phyloP scores from a whole-genome alignment of 1,140 invertebrate species.

The Leptinotarsa defecta region DNA sequence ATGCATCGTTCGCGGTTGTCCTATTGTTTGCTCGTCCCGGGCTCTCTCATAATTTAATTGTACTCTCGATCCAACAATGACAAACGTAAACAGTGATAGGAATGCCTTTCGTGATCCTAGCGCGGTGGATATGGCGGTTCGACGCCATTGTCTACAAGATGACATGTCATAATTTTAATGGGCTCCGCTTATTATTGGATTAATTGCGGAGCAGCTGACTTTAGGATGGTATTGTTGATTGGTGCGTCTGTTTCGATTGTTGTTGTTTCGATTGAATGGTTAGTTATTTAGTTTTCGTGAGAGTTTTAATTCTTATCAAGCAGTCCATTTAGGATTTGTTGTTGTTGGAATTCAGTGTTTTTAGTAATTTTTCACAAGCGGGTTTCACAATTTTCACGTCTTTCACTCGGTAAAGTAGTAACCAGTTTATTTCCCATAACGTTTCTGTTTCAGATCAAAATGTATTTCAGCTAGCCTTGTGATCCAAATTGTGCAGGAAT shows the following conservation, averaged over 20 bases:
- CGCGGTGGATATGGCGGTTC: background rate
- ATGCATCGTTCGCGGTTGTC: constrained; percentile 5
- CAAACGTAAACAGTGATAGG: constrained; percentile 8
- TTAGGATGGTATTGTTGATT: background rate
- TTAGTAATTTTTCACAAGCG: too few species aligned
- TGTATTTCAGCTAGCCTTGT: too few species aligned
- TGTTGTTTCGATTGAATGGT: background rate
- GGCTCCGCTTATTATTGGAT: background rate
- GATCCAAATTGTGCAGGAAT: too few species aligned
- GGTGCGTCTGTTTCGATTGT: background rate
- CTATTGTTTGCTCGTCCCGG: background rate
- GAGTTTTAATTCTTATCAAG: too few species aligned
- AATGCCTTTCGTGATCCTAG: background rate
- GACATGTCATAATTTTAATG: constrained; percentile 8
- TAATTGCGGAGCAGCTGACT: background rate
- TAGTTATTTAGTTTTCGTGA: too few species aligned
- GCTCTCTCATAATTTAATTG: constrained; percentile 5
- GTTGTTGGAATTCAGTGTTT: too few species aligned
- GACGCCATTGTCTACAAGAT: background rate
- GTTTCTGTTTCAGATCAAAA: too few species aligned
- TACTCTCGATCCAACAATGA: constrained; percentile 2
- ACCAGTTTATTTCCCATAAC: too few species aligned
- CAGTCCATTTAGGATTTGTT: too few species aligned
- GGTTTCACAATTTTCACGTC: too few species aligned
- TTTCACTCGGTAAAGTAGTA: too few species aligned